Evolutionary conservation across 1,140 invertebrate species (phyloP), one percentile per base, ranked within the genome.

Genomic region (Solenopsis fugax): DNA sequence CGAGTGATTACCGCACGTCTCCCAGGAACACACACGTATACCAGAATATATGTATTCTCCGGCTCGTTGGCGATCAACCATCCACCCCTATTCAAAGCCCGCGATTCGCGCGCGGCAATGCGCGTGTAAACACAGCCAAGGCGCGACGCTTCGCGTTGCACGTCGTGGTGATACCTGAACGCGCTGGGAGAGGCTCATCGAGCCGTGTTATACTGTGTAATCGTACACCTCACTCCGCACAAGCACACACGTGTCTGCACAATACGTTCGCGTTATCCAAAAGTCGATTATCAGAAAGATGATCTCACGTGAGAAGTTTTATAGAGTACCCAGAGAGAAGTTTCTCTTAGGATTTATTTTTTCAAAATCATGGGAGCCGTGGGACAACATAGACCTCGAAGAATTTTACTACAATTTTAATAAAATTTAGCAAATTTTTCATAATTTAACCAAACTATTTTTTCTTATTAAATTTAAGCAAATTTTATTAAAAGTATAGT

Each of bases 151-250:
- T 56, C 18, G 58, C 73, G 58, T 58, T 64, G 62, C 62, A 72
- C n/a, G 45, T 56, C 73, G 45, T 52, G 69, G 72, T 50, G 75
- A 81, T 80, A 60, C 78, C 52, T 34, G 62, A 52, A 67, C 56
- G 86, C 54, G 41, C 56, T 75, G 78, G 86, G 77, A 87, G 56
- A 87, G 65, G 56, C 21, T 52, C 34, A 52, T 65, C 87, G 88
- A 67, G 89, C 78, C 60, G 73, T 77, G 81, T 88, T 88, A 54
- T 90, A 87, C 84, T 10, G 7, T 56, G 89, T 91, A 91, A 91
- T 87, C 90, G 89, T 90, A 91, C 84, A 90, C 90, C 52, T 73
- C 73, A n/a, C 29, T 58, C 1, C 64, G 13, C 24, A 54, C 21
- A 54, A 18, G 72, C 29, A 16, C 21, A 13, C 48, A 77, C 60